phyloP scores from a whole-genome alignment of 2,797 vertebrate species.

The Alca torda region DNA sequence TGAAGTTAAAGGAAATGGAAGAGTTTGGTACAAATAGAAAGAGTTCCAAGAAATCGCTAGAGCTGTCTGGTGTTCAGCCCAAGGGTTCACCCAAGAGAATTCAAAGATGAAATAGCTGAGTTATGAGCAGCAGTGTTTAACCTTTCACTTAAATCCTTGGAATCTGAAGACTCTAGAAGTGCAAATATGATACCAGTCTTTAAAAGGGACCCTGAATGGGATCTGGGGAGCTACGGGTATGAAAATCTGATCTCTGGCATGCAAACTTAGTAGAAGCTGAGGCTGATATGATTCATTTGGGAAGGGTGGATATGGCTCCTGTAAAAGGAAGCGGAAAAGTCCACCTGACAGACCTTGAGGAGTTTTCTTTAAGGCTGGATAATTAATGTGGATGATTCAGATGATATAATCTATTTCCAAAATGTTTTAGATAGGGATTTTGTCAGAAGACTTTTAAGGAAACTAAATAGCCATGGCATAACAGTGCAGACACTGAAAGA shows the following conservation, averaged over 20 bases:
- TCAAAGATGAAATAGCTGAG: background rate
- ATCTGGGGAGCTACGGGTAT: background rate
- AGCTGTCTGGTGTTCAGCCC: background rate
- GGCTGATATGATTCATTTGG: background rate
- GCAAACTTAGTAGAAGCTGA: background rate
- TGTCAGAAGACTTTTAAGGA: background rate
- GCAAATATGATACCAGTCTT: background rate
- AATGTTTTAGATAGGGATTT: background rate
- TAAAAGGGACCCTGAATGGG: background rate
- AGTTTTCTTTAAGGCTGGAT: background rate
- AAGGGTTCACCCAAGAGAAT: background rate
- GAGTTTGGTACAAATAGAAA: background rate
- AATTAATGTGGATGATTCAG: background rate
- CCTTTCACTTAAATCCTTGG: conserved; percentile 28
- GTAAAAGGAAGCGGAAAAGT: background rate
- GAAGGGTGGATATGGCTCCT: background rate
- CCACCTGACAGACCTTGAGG: background rate
- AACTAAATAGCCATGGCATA: background rate
- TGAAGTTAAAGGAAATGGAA: background rate
- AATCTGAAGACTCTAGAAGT: background rate
- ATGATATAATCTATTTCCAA: background rate
- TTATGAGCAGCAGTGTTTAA: background rate
- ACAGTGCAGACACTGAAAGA: background rate
- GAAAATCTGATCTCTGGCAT: background rate
- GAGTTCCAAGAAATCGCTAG: background rate